Evolutionary conservation across 2,113 vertebrate genomes (phyloP), one percentile per base, ranked within the genome.

Genomic region (Strix uralensis): DNA sequence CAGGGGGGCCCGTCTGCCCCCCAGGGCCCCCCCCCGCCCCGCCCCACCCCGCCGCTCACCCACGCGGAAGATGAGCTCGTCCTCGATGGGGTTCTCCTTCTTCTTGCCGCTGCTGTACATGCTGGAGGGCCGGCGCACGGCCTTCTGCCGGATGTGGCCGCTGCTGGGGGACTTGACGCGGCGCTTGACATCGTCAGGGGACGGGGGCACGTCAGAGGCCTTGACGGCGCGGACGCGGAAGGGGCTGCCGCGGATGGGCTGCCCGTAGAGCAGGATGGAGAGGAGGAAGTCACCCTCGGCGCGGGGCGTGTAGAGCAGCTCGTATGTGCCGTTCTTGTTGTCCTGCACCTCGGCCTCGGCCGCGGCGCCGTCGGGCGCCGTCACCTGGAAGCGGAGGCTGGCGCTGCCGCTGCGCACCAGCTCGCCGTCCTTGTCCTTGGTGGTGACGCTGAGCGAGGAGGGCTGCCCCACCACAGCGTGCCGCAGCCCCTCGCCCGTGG

Each of bases 51-150:
- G 13, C 1, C 8, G 49, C 98, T 98, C 97, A 99, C 99, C 99
- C 13, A 99, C 99, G 19, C 99, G 98, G 94, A 99, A 99, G 96
- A 98, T 98, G 46, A 98, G 98, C 65, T 98, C 98, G 0, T 98
- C 98, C 81, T 98, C 98, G 0, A 98, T 98, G 34, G 98, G 98
- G 92, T 98, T 98, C 96, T 98, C 98, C 95, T 99, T 99, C 91
- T 99, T 99, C 96, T 99, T 99, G 96, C 98, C 98, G 2, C 98
- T 99, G 98, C 99, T 98, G 96, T 99, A 99, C 99, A 99, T 99
- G 97, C 99, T 99, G 94, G 99, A 99, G 14, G 99, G 99, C 46
- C 99, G 98, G 6, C 99, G 97, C 44, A 99, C 98, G 0, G 99
- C 99, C 88, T 99, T 99, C 98, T 99, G 99, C 27, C 99, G 98